Evolutionary conservation across 2,797 vertebrate genomes (phyloP).

Genomic region (Epinephelus awoara): DNA sequence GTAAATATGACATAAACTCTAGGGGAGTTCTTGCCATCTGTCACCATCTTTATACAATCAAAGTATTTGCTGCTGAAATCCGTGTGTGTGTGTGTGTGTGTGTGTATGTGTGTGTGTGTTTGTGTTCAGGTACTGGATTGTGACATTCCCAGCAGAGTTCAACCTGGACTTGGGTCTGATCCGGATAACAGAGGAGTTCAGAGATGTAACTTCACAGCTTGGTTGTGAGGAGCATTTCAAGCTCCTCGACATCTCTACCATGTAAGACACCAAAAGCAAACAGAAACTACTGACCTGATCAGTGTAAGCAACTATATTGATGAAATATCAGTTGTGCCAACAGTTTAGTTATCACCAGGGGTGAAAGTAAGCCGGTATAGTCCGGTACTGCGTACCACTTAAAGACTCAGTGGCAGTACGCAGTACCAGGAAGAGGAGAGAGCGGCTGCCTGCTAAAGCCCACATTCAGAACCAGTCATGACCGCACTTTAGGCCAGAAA

Average conservation of each 20-base stretch:
- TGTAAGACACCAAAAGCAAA: conserved; percentile 85
- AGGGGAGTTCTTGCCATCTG: not conserved
- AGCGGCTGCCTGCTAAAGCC: too few species aligned
- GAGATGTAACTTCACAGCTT: conserved; percentile 90
- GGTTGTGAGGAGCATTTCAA: conserved; percentile 92
- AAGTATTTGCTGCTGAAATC: conserved; percentile 10
- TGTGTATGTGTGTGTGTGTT: conserved; percentile 36
- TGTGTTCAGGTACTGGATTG: conserved; percentile 94
- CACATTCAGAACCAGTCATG: too few species aligned
- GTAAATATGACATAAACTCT: not conserved
- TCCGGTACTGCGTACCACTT: too few species aligned
- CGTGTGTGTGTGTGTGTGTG: conserved; percentile 29
- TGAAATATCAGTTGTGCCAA: not conserved
- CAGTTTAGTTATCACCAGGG: not conserved
- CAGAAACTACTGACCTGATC: not conserved
- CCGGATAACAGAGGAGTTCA: conserved; percentile 93
- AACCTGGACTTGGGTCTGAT: conserved; percentile 96
- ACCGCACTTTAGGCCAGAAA: too few species aligned
- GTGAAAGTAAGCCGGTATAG: too few species aligned
- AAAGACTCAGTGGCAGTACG: too few species aligned
- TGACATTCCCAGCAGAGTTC: conserved; percentile 97
- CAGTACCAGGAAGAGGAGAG: too few species aligned
- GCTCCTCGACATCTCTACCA: conserved; percentile 97
- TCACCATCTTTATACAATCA: conserved; percentile 1
- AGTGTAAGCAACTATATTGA: not conserved